Conservation (phyloP, 2,888 invertebrate genomes). For the Diloba caeruleocephala region DNA sequence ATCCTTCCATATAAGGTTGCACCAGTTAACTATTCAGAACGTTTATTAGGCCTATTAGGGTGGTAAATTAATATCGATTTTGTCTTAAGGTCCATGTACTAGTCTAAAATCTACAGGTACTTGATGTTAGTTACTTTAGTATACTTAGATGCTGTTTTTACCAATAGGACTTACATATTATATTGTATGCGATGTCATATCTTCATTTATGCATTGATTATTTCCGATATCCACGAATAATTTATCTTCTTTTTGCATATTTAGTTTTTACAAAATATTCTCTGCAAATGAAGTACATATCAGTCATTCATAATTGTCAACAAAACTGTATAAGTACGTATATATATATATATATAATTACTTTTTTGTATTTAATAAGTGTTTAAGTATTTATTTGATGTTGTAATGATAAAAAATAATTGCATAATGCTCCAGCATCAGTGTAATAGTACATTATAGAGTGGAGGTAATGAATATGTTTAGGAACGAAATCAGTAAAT, state of each 20-base stretch:
- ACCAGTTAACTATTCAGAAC: slow-evolving; percentile 45
- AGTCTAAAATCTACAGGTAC: slow-evolving; percentile 77
- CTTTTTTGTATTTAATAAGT: slow-evolving; percentile 26
- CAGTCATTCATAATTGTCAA: slow-evolving; percentile 64
- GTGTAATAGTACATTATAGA: slow-evolving; percentile 57
- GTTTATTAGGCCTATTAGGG: slow-evolving; percentile 79
- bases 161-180: slow-evolving; percentile 64
- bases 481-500: slow-evolving; percentile 80
- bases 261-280: slow-evolving; percentile 36
- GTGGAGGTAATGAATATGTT: slow-evolving; percentile 70
- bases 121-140: slow-evolving; percentile 81
- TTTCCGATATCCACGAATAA: slow-evolving; percentile 17
- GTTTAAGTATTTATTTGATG: slow-evolving; percentile 45
- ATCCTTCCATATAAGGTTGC: slow-evolving; percentile 31
- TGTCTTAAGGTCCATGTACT: slow-evolving; percentile 74
- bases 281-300: slow-evolving; percentile 73
- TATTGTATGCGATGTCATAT: slow-evolving; percentile 67
- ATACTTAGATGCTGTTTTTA: slow-evolving; percentile 71
- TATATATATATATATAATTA: slow-evolving; percentile 11
- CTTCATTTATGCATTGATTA: slow-evolving; percentile 33
- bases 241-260: slow-evolving; percentile 12
- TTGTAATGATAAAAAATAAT: slow-evolving; percentile 44
- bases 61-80: slow-evolving; percentile 64
- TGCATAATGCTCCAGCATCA: slow-evolving; percentile 43
- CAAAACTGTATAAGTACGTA: slow-evolving; percentile 36